These are phyloP conservation scores for Drosophila glabriapex DNA, from an alignment of 2,888 invertebrate species.

Conservation along the genomic window DNA sequence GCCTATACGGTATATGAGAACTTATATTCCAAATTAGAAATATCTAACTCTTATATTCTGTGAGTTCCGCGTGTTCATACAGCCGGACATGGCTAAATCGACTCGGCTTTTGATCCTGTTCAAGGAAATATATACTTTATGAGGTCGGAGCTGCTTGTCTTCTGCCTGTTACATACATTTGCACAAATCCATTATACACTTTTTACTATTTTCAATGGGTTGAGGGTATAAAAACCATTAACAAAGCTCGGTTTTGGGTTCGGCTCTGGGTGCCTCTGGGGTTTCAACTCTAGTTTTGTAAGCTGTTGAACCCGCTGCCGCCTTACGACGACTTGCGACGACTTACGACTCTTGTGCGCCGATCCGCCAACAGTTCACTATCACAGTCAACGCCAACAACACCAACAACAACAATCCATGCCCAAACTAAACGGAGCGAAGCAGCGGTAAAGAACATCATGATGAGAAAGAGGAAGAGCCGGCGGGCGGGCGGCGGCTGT, in stretches of 20 bases:
- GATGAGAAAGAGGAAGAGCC: background rate
- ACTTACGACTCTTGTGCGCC: slow-evolving; percentile 15
- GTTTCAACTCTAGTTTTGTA: slow-evolving; percentile 43
- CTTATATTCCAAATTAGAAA: background rate
- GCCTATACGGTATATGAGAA: background rate
- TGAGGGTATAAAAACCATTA: slow-evolving; percentile 54
- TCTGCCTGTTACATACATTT: background rate
- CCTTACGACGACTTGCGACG: slow-evolving; percentile 15
- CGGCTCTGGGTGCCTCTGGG: slow-evolving; percentile 25
- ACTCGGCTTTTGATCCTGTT: background rate
- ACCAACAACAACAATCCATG: slow-evolving; percentile 29
- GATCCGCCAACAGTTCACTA: slow-evolving; percentile 56
- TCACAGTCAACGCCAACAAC: slow-evolving; percentile 23
- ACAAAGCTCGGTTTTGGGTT: slow-evolving; percentile 38
- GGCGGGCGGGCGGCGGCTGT: slow-evolving; percentile 27
- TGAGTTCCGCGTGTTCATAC: background rate
- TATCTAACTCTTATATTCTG: background rate
- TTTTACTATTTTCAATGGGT: background rate
- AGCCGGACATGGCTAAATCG: background rate
- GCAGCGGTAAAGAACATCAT: slow-evolving; percentile 48
- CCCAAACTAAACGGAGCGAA: slow-evolving; percentile 52
- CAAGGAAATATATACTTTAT: too few relatives aligned
- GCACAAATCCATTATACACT: background rate
- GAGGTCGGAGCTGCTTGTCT: background rate
- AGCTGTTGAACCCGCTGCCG: slow-evolving; percentile 45